Conservation (phyloP, 2,888 invertebrate genomes). For the Diaphora mendica region DNA sequence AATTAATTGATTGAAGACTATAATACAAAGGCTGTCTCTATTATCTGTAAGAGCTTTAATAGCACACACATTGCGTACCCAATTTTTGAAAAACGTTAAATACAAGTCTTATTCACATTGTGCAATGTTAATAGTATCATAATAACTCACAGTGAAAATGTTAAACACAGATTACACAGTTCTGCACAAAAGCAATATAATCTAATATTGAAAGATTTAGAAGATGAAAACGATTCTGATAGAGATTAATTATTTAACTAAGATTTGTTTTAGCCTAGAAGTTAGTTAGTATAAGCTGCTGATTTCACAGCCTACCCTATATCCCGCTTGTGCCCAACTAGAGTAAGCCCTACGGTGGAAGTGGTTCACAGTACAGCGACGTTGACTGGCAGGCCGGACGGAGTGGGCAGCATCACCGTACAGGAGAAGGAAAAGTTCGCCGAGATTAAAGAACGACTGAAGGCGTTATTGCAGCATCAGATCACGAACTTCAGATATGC, state of each 20-base stretch:
- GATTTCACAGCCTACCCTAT: slow-evolving; percentile 70
- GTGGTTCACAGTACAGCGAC: slow-evolving; percentile 85
- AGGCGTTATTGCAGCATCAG: slow-evolving; percentile 97
- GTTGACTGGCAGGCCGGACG: slow-evolving; percentile 95
- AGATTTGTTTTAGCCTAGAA: slow-evolving; percentile 13
- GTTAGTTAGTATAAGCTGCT: slow-evolving; percentile 54
- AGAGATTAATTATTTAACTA: slow-evolving; percentile 4
- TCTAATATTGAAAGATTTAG: not conserved
- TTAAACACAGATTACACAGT: not conserved
- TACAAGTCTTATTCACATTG: not conserved
- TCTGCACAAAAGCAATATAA: slow-evolving; percentile 4
- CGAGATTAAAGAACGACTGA: slow-evolving; percentile 97
- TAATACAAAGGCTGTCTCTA: not conserved
- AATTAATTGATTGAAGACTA: not conserved
- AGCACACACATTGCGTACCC: not conserved
- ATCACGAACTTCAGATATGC: slow-evolving; percentile 99
- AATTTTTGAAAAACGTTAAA: not conserved
- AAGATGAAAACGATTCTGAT: not conserved
- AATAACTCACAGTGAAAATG: not conserved
- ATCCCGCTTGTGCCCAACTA: slow-evolving; percentile 83
- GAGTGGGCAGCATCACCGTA: slow-evolving; percentile 98
- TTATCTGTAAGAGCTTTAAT: not conserved
- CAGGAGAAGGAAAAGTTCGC: slow-evolving; percentile 99
- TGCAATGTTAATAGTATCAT: not conserved
- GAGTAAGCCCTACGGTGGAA: slow-evolving; percentile 81